Conservation (phyloP, 2,888 invertebrate genomes). For the Agrilus mali region DNA sequence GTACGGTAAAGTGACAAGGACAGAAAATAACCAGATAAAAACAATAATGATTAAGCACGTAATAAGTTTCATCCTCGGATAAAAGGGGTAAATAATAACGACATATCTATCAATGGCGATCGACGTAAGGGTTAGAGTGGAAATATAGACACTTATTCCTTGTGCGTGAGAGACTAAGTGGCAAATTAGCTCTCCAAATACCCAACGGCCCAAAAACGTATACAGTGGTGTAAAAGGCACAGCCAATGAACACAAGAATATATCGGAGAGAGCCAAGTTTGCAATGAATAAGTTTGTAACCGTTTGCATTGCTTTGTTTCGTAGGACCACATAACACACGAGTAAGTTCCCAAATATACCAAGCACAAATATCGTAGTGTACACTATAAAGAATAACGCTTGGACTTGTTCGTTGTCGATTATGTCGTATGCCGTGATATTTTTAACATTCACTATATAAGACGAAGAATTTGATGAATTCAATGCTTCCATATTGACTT, state of each 20-base stretch:
- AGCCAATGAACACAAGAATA: conserved; percentile 82
- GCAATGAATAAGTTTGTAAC: conserved; percentile 97
- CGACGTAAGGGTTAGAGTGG: conserved; percentile 89
- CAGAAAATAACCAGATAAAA: conserved; percentile 81
- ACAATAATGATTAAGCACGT: conserved; percentile 77
- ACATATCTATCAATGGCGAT: conserved; percentile 96
- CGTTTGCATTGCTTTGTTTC: conserved; percentile 92
- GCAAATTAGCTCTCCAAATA: conserved; percentile 82
- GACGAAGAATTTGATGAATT: conserved; percentile 16
- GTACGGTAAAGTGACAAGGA: conserved; percentile 82
- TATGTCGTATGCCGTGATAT: conserved; percentile 32
- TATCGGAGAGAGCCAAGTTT: conserved; percentile 90
- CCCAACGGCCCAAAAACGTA: conserved; percentile 84
- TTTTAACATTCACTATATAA: conserved; percentile 11
- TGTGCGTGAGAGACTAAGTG: conserved; percentile 89
- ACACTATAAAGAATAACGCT: conserved; percentile 62
- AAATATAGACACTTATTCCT: conserved; percentile 94
- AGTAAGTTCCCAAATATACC: conserved; percentile 84
- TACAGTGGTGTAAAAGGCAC: conserved; percentile 96
- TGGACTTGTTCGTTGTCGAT: conserved; percentile 56
- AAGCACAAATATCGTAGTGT: conserved; percentile 73
- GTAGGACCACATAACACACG: conserved; percentile 86
- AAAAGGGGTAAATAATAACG: conserved; percentile 93
- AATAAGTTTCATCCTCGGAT: conserved; percentile 79
- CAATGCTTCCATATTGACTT: conserved; percentile 11